These are phyloP conservation scores for Mnemiopsis leidyi DNA, from an alignment of 37 sponge, comb jelly and placozoan genomes.

Conservation along the genomic window DNA sequence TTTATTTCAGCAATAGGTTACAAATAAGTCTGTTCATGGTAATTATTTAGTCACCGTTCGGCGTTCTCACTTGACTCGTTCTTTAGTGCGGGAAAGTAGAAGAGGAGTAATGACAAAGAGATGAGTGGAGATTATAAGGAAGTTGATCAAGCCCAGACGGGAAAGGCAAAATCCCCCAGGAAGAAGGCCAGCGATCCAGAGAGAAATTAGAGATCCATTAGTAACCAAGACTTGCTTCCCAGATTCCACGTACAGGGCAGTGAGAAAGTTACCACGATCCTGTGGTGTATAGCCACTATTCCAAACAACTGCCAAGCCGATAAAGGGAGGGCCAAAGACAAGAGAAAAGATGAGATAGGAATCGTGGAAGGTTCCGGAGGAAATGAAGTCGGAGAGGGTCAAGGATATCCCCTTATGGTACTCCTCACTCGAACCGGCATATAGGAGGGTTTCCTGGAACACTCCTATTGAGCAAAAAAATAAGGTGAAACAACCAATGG, in stretches of 20 bases:
- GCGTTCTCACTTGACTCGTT: background rate
- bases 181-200: background rate
- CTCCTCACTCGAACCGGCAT: background rate
- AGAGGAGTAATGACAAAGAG: background rate
- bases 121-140: background rate
- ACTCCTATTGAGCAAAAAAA: background rate
- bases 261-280: background rate
- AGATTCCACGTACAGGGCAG: background rate
- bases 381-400: background rate
- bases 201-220: background rate
- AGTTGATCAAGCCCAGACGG: background rate
- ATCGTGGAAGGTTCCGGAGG: background rate
- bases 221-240: background rate
- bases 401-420: background rate
- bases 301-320: background rate
- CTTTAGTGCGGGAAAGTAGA: background rate
- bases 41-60: no score
- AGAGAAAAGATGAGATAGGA: background rate
- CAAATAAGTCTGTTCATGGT: no score
- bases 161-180: background rate
- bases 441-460: constrained; percentile 1
- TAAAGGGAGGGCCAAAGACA: background rate
- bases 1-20: no score
- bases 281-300: background rate
- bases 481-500: background rate